A percentile compares a stretch with the other conserved stretches of the same genome.
Evolutionary conservation across 2,888 invertebrate species (phyloP).

Genomic region (Lacanobia wlatinum): DNA sequence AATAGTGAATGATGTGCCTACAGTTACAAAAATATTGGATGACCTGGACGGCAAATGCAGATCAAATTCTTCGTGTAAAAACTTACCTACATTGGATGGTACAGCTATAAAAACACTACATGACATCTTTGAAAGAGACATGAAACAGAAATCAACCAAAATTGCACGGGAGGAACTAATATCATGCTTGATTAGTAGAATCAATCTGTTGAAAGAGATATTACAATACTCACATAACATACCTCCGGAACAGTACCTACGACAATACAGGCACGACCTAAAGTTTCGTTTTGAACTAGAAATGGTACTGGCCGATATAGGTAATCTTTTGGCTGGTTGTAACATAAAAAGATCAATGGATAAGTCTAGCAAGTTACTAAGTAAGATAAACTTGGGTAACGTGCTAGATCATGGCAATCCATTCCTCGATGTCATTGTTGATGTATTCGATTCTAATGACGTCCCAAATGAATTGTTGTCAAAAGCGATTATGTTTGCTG

Average conservation of each 20-base stretch:
- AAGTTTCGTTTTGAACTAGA: slow-evolving; percentile 35
- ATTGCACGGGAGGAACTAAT: slow-evolving; percentile 16
- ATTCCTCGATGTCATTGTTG: slow-evolving; percentile 33
- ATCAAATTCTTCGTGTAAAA: neutral
- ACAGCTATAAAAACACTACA: slow-evolving; percentile 10
- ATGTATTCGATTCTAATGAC: slow-evolving; percentile 28
- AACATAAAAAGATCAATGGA: neutral
- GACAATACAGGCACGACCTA: slow-evolving; percentile 17
- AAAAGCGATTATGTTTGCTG: slow-evolving; percentile 27
- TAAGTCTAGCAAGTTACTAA: slow-evolving; percentile 20
- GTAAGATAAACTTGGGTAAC: slow-evolving; percentile 22
- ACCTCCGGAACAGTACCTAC: neutral
- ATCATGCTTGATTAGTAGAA: slow-evolving; percentile 13
- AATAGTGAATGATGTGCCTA: neutral
- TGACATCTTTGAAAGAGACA: neutral
- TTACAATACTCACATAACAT: slow-evolving; percentile 3
- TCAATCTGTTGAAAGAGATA: slow-evolving; percentile 5
- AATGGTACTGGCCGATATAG: slow-evolving; percentile 45
- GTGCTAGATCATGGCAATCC: slow-evolving; percentile 45
- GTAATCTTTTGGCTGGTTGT: slow-evolving; percentile 18
- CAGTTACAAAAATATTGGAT: neutral
- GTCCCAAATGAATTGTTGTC: slow-evolving; percentile 21
- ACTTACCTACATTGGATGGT: neutral
- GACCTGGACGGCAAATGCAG: neutral
- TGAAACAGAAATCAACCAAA: neutral